Percentiles rank a stretch among this genome's conserved stretches.
Evolutionary conservation across 1,140 invertebrate species (phyloP).

Genomic region (Trichonephila clavipes): DNA sequence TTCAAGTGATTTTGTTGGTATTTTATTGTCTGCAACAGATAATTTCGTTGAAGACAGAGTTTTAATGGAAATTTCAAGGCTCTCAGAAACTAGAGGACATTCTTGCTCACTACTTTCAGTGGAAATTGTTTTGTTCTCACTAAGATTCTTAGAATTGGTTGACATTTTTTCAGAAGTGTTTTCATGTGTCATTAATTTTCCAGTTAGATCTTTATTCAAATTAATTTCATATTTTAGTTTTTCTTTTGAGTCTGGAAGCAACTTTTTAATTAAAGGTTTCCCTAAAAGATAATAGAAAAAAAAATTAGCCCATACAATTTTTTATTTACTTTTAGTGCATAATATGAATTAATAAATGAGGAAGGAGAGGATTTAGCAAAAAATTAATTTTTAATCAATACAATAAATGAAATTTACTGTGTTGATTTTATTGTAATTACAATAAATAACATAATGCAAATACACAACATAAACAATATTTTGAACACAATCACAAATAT

Average conservation of each 20-base stretch:
- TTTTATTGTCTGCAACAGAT: background rate
- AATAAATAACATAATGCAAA: too few relatives aligned
- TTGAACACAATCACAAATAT: too few relatives aligned
- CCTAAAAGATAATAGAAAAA: background rate
- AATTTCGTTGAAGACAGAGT: background rate
- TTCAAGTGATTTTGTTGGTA: background rate
- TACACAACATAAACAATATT: too few relatives aligned
- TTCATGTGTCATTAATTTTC: background rate
- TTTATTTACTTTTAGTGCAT: too few relatives aligned
- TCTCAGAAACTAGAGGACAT: background rate
- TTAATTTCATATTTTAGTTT: background rate
- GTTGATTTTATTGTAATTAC: too few relatives aligned
- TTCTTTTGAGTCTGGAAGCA: slow-evolving; percentile 29
- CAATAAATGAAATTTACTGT: too few relatives aligned
- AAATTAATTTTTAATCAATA: too few relatives aligned
- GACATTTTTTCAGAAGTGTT: background rate
- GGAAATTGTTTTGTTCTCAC: background rate
- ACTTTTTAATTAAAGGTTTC: slow-evolving; percentile 10
- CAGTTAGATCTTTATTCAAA: background rate
- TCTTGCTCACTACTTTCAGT: background rate
- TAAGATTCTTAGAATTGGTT: background rate
- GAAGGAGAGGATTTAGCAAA: too few relatives aligned
- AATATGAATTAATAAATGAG: too few relatives aligned
- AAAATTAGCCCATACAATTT: background rate
- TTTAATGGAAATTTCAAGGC: background rate